Evolutionary conservation across 2,797 vertebrate genomes (phyloP).

Genomic region (Acrossocheilus wenchowensis): DNA sequence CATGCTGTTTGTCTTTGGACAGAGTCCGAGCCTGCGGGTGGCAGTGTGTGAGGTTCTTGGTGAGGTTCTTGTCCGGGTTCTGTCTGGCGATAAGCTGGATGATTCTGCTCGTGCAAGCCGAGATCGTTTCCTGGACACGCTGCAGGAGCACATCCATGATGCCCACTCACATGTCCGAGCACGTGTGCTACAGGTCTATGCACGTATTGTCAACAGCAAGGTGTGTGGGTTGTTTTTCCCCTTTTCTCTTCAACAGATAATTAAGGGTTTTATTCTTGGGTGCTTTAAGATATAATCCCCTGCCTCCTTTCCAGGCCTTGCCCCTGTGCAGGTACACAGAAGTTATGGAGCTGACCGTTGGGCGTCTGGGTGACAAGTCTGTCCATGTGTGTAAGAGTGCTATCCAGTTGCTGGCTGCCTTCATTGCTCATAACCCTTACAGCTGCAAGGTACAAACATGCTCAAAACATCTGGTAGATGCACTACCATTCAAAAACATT

Average conservation of each 20-base stretch:
- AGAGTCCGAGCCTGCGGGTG: slow-evolving; percentile 91
- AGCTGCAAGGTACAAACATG: slow-evolving; percentile 88
- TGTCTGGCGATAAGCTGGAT: slow-evolving; percentile 88
- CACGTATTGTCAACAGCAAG: slow-evolving; percentile 90
- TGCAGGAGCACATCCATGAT: slow-evolving; percentile 92
- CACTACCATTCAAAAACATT: neutral
- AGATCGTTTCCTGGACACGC: slow-evolving; percentile 88
- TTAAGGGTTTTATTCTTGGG: neutral
- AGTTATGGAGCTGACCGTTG: slow-evolving; percentile 88
- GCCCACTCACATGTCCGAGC: slow-evolving; percentile 86
- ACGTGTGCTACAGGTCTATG: slow-evolving; percentile 89
- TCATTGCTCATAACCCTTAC: slow-evolving; percentile 96
- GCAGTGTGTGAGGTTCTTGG: slow-evolving; percentile 90
- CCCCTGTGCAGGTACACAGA: slow-evolving; percentile 89
- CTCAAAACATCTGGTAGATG: neutral
- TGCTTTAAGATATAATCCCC: neutral
- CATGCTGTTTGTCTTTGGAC: slow-evolving; percentile 29
- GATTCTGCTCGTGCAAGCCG: slow-evolving; percentile 84
- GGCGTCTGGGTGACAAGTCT: slow-evolving; percentile 91
- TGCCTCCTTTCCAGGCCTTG: slow-evolving; percentile 79
- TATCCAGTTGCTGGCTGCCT: slow-evolving; percentile 90
- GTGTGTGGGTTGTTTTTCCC: slow-evolving; percentile 67
- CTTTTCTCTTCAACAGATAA: no score
- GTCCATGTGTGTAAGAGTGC: slow-evolving; percentile 92
- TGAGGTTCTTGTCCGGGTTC: slow-evolving; percentile 86